phyloP scores from a whole-genome alignment of 1,140 invertebrate genomes.

The Dendrolimus punctatus region DNA sequence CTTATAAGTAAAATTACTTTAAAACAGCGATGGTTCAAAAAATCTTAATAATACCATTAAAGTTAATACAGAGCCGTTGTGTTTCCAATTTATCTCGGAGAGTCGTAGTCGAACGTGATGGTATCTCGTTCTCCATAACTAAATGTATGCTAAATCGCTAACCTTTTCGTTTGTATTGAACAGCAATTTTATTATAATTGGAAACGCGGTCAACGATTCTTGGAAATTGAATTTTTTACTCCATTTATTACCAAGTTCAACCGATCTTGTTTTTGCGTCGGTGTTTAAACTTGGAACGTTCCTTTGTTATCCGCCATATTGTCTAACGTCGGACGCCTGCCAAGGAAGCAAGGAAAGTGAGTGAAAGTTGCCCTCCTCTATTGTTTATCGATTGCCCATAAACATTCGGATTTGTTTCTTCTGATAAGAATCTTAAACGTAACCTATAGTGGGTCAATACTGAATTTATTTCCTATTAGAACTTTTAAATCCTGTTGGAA shows the following conservation, averaged over 20 bases:
- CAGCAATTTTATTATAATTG: conserved; percentile 66
- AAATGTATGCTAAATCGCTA: conserved; percentile 42
- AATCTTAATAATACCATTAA: background rate
- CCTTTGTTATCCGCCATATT: conserved; percentile 60
- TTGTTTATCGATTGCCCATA: conserved; percentile 10
- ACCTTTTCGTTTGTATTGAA: conserved; percentile 53
- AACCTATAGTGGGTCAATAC: too few relatives aligned
- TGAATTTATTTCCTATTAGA: too few relatives aligned
- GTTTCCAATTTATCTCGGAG: background rate
- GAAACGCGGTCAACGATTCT: conserved; percentile 57
- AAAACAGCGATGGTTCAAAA: conserved; percentile 1
- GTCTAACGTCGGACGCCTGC: conserved; percentile 38
- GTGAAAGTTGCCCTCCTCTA: conserved; percentile 31
- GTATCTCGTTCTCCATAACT: conserved; percentile 13
- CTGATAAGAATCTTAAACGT: conserved; percentile 1
- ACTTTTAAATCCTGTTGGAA: too few relatives aligned
- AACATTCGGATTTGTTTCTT: background rate
- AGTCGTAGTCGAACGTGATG: conserved; percentile 1
- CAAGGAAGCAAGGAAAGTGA: conserved; percentile 37
- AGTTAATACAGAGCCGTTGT: background rate
- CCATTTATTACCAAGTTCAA: conserved; percentile 49
- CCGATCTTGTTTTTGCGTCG: conserved; percentile 56
- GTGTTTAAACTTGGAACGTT: conserved; percentile 32
- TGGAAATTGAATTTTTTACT: conserved; percentile 50
- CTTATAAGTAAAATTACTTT: too few relatives aligned